These are phyloP conservation scores for Casuarius casuarius DNA, from an alignment of 2,113 vertebrate genomes.

Conservation along the genomic window DNA sequence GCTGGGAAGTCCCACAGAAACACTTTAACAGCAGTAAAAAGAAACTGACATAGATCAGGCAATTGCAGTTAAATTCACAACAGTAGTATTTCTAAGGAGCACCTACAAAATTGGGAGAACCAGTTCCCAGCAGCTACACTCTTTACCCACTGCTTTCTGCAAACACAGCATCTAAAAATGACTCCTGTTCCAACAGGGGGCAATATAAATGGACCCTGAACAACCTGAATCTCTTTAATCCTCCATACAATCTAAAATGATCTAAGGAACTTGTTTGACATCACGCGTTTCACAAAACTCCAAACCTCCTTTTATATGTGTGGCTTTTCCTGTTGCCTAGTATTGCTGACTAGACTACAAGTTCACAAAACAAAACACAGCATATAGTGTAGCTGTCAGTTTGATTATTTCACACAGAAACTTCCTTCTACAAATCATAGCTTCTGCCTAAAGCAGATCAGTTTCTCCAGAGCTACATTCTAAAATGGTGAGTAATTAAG, in stretches of 20 bases:
- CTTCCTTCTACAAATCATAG: not conserved
- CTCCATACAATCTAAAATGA: not conserved
- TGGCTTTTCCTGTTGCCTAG: not conserved
- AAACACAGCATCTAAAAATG: not conserved
- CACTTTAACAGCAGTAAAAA: constrained; percentile 43
- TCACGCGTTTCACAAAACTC: not conserved
- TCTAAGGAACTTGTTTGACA: not conserved
- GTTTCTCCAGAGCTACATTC: not conserved
- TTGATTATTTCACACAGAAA: not conserved
- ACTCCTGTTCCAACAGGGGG: not conserved
- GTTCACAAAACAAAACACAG: not conserved
- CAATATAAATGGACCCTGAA: not conserved
- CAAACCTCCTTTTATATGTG: not conserved
- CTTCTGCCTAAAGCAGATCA: not conserved
- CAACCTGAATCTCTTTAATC: not conserved
- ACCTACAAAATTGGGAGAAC: not conserved
- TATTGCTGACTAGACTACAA: not conserved
- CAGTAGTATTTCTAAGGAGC: not conserved
- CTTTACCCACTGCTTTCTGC: not conserved
- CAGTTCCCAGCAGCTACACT: not conserved
- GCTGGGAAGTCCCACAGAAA: constrained; percentile 60
- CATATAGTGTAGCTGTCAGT: not conserved
- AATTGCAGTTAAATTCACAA: not conserved
- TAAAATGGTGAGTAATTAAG: not conserved
- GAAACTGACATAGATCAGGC: constrained; percentile 13